Evolutionary conservation across 2,888 invertebrate genomes (phyloP).

Genomic region (Tuberolachnus salignus): DNA sequence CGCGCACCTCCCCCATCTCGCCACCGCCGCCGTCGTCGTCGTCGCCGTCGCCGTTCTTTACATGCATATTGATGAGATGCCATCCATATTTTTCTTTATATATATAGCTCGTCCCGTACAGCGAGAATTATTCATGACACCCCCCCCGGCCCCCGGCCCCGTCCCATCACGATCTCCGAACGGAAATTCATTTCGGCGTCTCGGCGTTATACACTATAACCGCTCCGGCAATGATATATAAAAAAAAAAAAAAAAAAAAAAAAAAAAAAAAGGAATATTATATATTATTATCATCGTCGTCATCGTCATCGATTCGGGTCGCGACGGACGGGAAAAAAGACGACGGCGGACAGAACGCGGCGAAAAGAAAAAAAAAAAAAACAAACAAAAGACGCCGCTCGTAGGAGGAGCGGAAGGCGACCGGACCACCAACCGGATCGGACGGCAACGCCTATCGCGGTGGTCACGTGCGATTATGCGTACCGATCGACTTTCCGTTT

Average conservation of each 20-base stretch:
- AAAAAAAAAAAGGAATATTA: too few relatives aligned
- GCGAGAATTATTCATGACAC: slow-evolving; percentile 53
- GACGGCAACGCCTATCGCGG: slow-evolving; percentile 48
- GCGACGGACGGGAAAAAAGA: neutral
- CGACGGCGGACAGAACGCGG: too few relatives aligned
- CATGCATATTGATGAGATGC: slow-evolving; percentile 55
- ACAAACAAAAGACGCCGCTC: slow-evolving; percentile 14
- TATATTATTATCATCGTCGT: too few relatives aligned
- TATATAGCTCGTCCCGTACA: slow-evolving; percentile 1
- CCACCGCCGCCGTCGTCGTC: neutral
- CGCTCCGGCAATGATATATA: neutral
- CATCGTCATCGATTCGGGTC: too few relatives aligned
- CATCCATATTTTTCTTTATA: slow-evolving; percentile 54
- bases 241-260: neutral
- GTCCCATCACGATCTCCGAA: neutral
- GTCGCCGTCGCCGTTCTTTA: neutral
- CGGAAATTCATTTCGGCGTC: slow-evolving; percentile 31
- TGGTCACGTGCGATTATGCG: neutral
- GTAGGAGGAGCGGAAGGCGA: slow-evolving; percentile 54
- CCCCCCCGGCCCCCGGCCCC: neutral
- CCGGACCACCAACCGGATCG: slow-evolving; percentile 51
- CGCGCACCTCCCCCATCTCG: neutral
- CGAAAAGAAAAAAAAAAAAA: neutral
- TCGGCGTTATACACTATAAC: neutral
- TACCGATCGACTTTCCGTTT: neutral